A percentile compares a stretch with the other conserved stretches of the same genome.
These are phyloP conservation scores for Barnardius zonarius DNA, from an alignment of 2,113 vertebrate genomes.

Conservation along the genomic window DNA sequence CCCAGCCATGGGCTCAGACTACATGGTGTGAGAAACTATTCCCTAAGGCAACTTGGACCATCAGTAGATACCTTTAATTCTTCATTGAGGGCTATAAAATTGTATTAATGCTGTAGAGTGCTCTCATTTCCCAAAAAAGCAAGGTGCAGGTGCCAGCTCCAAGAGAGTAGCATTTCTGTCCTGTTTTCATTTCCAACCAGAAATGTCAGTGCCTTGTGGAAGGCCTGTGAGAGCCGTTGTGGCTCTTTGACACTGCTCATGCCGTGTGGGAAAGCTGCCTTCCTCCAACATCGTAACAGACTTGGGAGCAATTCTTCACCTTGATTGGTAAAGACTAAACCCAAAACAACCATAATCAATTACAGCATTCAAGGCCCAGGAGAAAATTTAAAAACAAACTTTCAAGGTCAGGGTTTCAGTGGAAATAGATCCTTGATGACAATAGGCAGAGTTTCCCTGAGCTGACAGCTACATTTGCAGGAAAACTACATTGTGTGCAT, in stretches of 20 bases:
- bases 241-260: neutral
- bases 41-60: neutral
- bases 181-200: neutral
- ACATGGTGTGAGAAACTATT: neutral
- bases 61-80: neutral
- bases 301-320: constrained; percentile 13
- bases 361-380: neutral
- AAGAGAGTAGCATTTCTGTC: neutral
- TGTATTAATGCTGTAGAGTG: neutral
- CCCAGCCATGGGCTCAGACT: neutral
- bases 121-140: neutral
- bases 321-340: constrained; percentile 19
- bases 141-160: neutral
- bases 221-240: neutral
- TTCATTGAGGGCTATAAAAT: neutral
- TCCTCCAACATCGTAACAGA: neutral
- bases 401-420: constrained; percentile 19
- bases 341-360: constrained; percentile 18
- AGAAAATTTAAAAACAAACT: neutral
- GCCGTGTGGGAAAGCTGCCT: neutral
- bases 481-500: neutral
- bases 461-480: neutral
- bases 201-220: neutral
- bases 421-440: neutral
- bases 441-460: neutral